Conservation (phyloP, 2,888 invertebrate species). For the Smittia aterrima region DNA sequence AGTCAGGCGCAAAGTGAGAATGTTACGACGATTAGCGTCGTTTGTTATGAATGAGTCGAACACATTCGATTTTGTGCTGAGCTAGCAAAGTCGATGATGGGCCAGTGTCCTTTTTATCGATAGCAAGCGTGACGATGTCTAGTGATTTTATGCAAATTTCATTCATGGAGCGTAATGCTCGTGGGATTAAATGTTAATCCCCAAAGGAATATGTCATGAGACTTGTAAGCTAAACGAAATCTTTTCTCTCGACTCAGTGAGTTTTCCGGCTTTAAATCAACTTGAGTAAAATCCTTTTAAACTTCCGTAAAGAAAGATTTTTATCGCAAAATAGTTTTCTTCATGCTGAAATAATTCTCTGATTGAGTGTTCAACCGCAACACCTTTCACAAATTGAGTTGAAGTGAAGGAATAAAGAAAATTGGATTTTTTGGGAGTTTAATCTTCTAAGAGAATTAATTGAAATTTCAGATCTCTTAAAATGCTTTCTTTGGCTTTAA, state of each 20-base stretch:
- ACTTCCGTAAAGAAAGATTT: neutral
- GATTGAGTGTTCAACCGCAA: neutral
- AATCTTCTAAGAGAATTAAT: slow-evolving; percentile 1
- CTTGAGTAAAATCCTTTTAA: neutral
- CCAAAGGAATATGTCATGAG: too few relatives aligned
- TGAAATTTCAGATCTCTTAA: neutral
- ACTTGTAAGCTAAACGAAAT: too few relatives aligned
- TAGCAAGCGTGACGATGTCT: too few relatives aligned
- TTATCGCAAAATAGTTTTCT: neutral
- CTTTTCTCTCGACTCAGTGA: too few relatives aligned
- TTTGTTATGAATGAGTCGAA: neutral
- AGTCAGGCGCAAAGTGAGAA: neutral
- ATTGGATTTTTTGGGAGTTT: neutral
- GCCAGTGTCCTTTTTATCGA: too few relatives aligned
- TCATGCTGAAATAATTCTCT: neutral
- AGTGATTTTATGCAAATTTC: neutral
- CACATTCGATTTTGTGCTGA: too few relatives aligned
- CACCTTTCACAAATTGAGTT: neutral
- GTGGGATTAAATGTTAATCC: neutral
- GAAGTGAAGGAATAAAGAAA: neutral
- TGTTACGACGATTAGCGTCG: neutral
- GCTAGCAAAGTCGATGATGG: too few relatives aligned
- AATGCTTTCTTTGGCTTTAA: neutral
- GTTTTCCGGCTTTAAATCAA: too few relatives aligned
- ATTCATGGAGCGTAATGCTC: neutral